Evolutionary conservation across 2,797 vertebrate genomes (phyloP).

Genomic region (Scolopax bukidnonensis): DNA sequence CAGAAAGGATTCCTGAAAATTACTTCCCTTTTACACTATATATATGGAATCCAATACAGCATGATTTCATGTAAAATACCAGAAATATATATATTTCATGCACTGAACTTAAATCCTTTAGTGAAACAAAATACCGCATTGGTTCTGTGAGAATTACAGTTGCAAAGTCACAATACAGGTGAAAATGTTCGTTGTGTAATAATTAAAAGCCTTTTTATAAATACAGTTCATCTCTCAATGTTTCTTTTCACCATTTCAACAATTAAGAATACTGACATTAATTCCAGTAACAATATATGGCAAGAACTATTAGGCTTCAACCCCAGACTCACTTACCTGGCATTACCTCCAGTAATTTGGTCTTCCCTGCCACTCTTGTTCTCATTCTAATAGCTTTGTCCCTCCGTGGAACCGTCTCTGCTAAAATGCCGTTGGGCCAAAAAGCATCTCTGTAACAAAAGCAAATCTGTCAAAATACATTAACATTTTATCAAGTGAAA

Average conservation of each 20-base stretch:
- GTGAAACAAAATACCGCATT: neutral
- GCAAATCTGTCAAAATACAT: conserved; percentile 55
- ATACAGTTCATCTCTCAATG: neutral
- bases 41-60: neutral
- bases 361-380: conserved; percentile 95
- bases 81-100: neutral
- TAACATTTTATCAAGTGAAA: conserved; percentile 30
- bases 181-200: neutral
- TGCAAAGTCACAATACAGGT: neutral
- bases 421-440: conserved; percentile 98
- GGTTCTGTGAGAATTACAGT: neutral
- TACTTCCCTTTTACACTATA: neutral
- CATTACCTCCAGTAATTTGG: conserved; percentile 95
- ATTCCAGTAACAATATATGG: neutral
- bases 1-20: neutral
- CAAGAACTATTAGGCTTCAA: neutral
- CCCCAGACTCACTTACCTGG: conserved; percentile 83
- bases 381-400: conserved; percentile 96
- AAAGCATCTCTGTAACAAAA: conserved; percentile 90
- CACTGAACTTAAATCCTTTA: neutral
- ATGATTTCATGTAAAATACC: too few species aligned
- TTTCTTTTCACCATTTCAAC: neutral
- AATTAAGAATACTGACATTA: neutral
- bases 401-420: conserved; percentile 89
- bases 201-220: neutral